These are phyloP conservation scores for Trichogramma pretiosum DNA, from an alignment of 1,140 invertebrate genomes.

Conservation along the genomic window DNA sequence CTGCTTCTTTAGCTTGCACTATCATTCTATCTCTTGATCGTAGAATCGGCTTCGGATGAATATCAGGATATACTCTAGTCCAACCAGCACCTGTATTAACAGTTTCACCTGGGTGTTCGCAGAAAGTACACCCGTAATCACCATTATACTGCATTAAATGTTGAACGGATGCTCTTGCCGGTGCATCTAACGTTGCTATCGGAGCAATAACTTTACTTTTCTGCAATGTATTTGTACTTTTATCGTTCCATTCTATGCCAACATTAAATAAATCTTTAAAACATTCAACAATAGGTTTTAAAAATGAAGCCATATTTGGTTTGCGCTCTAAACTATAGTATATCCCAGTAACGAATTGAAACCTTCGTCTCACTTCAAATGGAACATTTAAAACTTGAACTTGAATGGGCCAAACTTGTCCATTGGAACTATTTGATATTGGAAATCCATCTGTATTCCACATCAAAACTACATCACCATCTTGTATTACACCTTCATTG, in stretches of 20 bases:
- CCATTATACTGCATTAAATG: too few species aligned
- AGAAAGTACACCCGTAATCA: too few species aligned
- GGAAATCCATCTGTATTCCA: conserved; percentile 18
- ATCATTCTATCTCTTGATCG: too few species aligned
- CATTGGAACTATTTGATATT: conserved; percentile 9
- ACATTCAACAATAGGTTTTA: conserved; percentile 1
- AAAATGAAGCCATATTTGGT: conserved; percentile 13
- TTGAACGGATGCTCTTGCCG: too few species aligned
- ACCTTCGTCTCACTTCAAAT: conserved; percentile 2
- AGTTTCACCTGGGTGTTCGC: too few species aligned
- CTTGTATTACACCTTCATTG: neutral
- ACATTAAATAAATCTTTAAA: neutral
- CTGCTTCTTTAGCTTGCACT: too few species aligned
- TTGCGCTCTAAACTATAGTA: conserved; percentile 9
- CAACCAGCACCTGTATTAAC: too few species aligned
- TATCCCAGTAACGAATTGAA: conserved; percentile 10
- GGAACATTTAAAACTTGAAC: conserved; percentile 12
- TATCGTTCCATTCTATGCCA: conserved; percentile 5
- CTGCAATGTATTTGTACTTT: neutral
- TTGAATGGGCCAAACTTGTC: conserved; percentile 15
- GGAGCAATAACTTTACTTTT: too few species aligned
- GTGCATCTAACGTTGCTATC: too few species aligned
- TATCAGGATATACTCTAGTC: too few species aligned
- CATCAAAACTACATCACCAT: conserved; percentile 12
- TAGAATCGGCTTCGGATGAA: too few species aligned